Conservation (phyloP, 2,888 invertebrate genomes). For the Cosmopolites sordidus region DNA sequence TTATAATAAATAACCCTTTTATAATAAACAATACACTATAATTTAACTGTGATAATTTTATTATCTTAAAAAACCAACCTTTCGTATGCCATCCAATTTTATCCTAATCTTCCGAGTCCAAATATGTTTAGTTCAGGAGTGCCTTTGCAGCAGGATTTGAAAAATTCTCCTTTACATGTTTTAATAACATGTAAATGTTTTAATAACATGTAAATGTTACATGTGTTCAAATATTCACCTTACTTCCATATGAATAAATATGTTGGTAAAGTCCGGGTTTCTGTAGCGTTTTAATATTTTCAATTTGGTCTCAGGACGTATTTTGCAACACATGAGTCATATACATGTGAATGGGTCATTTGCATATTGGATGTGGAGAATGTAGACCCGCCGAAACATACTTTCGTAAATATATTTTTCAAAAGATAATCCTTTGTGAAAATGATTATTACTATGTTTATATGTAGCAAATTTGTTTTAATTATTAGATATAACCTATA, state of each 20-base stretch:
- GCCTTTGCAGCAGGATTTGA: neutral
- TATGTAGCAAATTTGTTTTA: too few relatives aligned
- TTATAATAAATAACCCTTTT: too few relatives aligned
- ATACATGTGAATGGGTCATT: neutral
- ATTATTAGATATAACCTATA: too few relatives aligned
- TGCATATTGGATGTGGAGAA: neutral
- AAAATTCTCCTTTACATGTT: neutral
- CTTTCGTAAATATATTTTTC: too few relatives aligned
- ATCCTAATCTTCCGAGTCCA: neutral
- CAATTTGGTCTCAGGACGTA: conserved; percentile 2
- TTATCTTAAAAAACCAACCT: too few relatives aligned
- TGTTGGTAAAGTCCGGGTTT: neutral
- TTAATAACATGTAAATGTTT: too few relatives aligned
- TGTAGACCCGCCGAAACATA: neutral
- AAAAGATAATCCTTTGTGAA: too few relatives aligned
- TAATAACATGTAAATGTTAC: too few relatives aligned
- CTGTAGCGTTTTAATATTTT: neutral
- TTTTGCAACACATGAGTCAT: neutral
- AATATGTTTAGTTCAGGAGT: neutral
- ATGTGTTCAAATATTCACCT: conserved; percentile 1
- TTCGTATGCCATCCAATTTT: too few relatives aligned
- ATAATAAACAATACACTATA: too few relatives aligned
- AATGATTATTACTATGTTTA: too few relatives aligned
- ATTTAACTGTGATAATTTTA: too few relatives aligned
- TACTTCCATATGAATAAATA: conserved; percentile 1